Conservation (phyloP, 2,797 vertebrate genomes). For the Cyclura pinguis region DNA sequence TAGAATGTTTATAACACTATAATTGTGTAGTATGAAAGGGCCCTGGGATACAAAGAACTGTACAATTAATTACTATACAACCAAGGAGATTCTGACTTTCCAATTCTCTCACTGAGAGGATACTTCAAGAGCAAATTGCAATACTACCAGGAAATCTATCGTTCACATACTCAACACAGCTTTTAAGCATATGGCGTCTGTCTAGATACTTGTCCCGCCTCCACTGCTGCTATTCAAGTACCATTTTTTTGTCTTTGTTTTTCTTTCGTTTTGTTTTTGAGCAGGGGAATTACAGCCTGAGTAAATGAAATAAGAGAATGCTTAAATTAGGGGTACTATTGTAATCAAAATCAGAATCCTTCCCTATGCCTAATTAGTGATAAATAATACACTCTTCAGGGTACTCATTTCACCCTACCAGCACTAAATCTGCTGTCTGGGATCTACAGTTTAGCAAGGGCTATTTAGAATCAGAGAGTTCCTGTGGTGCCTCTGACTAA, state of each 20-base stretch:
- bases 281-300: neutral
- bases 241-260: too few species aligned
- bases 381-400: neutral
- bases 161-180: neutral
- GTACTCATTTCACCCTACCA: too few species aligned
- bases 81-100: neutral
- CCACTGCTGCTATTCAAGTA: too few species aligned
- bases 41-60: neutral
- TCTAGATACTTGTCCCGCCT: too few species aligned
- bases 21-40: too few species aligned
- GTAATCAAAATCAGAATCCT: neutral
- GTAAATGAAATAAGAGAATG: neutral
- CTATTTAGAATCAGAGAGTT: too few species aligned
- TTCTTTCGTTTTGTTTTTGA: too few species aligned
- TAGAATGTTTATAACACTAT: too few species aligned
- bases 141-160: too few species aligned
- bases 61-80: neutral
- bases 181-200: neutral
- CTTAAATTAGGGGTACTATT: neutral
- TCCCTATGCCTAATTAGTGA: neutral
- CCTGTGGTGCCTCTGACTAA: too few species aligned
- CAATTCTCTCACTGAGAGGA: neutral
- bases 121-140: neutral
- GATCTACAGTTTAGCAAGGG: neutral
- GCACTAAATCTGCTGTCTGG: too few species aligned